These are phyloP conservation scores for Spisula subtruncata DNA, from an alignment of 2,888 invertebrate genomes.

Conservation along the genomic window DNA sequence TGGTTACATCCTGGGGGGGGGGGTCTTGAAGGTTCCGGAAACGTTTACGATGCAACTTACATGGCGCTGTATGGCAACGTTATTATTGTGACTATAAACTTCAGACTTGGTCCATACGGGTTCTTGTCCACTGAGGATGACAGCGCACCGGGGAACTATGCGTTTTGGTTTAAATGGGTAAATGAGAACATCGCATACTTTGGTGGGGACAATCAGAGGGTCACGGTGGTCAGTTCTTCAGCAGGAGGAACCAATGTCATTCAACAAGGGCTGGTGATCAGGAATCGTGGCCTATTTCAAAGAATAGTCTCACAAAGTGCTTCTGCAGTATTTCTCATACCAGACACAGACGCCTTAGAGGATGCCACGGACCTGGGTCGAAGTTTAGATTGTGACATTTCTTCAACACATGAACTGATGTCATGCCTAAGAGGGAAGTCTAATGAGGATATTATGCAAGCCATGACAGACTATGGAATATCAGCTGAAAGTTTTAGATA, in stretches of 20 bases:
- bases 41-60: conserved; percentile 21
- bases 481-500: background rate
- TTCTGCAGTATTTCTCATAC: background rate
- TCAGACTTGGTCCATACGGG: conserved; percentile 66
- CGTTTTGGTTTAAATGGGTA: conserved; percentile 73
- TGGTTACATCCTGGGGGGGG: conserved; percentile 68
- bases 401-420: background rate
- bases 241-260: conserved; percentile 72
- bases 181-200: conserved; percentile 71
- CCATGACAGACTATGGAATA: background rate
- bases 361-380: background rate
- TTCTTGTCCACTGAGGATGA: conserved; percentile 71
- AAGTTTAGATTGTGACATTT: background rate
- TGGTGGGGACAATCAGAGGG: conserved; percentile 64
- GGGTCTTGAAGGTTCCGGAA: conserved; percentile 44
- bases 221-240: conserved; percentile 75
- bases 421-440: conserved; percentile 29
- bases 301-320: conserved; percentile 63
- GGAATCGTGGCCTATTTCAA: conserved; percentile 58
- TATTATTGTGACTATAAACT: conserved; percentile 66
- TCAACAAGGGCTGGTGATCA: conserved; percentile 56
- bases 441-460: background rate
- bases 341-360: background rate
- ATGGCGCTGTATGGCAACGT: conserved; percentile 50
- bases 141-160: conserved; percentile 72